Evolutionary conservation across 2,797 vertebrate species (phyloP), one percentile per base, ranked within the genome.

Genomic region (Mormyrus proboscirostris): DNA sequence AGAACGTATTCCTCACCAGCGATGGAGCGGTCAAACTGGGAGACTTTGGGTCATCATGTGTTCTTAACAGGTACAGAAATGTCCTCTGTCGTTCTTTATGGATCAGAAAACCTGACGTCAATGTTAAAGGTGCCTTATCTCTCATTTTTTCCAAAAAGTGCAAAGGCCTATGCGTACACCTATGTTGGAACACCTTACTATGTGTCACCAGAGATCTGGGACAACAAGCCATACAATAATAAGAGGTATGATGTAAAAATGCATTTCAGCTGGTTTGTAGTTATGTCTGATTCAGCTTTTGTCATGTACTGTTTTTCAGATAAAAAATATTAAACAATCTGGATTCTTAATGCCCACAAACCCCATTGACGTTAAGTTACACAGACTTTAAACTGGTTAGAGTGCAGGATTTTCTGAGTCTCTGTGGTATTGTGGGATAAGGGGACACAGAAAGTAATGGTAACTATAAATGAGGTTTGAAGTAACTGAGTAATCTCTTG

Each of bases 131-230:
- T 25, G 41, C 19, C 1, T 59, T 90, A 1, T 89, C 50, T 22
- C 3, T n/a, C 82, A 2, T 51, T 73, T 47, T 53, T 12, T 10
- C 55, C 47, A 85, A 53, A 89, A 91, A 99, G 98, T 92, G 95
- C 97, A 0, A 95, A 95, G 93, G 97, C 96, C 0, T 96, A 96
- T 0, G 97, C 97, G 90, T 96, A 95, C 51, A 94, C 96, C 0
- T 99, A 98, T 19, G 96, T 99, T 83, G 98, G 98, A 89, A 99
- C 98, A 1, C 98, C 98, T 2, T 99, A 98, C 91, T 99, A 99
- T 0, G 97, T 99, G 25, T 97, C 98, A 92, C 98, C 98, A 89
- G 98, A 99, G 94, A 97, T 99, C 91, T 99, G 98, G 98, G 98
- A 99, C 92, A 99, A 95, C 93, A 93, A 95, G 90, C 97, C 97